A percentile compares a stretch with the other conserved stretches of the same genome.
phyloP scores from a whole-genome alignment of 2,888 invertebrate species.

The Hesperia comma region DNA sequence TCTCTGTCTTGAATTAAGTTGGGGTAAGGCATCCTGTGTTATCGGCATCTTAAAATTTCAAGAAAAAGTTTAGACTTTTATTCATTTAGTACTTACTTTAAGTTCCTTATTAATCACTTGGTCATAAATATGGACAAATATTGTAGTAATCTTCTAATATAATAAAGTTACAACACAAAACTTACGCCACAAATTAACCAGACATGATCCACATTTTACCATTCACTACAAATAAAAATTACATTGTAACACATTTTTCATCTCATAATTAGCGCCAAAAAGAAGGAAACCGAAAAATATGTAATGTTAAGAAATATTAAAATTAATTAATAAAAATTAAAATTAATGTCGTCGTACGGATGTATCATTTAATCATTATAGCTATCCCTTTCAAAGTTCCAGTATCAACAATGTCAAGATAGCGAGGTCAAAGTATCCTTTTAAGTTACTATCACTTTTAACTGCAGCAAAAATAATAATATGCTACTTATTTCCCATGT shows the following conservation, averaged over 20 bases:
- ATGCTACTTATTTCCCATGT: too few species aligned
- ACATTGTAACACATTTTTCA: too few species aligned
- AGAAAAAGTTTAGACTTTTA: slow-evolving; percentile 23
- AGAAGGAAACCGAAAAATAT: neutral
- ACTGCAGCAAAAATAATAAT: too few species aligned
- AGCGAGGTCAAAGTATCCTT: too few species aligned
- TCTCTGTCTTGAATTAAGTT: slow-evolving; percentile 35
- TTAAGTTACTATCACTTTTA: too few species aligned
- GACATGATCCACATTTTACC: neutral
- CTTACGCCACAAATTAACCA: neutral
- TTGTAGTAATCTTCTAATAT: neutral
- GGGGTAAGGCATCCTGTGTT: slow-evolving; percentile 35
- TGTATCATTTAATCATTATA: too few species aligned
- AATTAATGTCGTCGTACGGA: too few species aligned
- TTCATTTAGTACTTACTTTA: neutral
- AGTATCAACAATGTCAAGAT: too few species aligned
- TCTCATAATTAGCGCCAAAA: neutral
- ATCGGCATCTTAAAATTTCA: slow-evolving; percentile 37
- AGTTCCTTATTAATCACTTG: neutral
- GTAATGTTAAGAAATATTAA: too few species aligned
- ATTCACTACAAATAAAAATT: too few species aligned
- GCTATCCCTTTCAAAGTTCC: too few species aligned
- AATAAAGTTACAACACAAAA: neutral
- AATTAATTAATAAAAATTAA: too few species aligned
- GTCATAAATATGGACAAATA: slow-evolving; percentile 1